Percentiles rank a stretch among this genome's conserved stretches.
phyloP scores from a whole-genome alignment of 2,113 vertebrate genomes.

The Eulemur rufifrons region DNA sequence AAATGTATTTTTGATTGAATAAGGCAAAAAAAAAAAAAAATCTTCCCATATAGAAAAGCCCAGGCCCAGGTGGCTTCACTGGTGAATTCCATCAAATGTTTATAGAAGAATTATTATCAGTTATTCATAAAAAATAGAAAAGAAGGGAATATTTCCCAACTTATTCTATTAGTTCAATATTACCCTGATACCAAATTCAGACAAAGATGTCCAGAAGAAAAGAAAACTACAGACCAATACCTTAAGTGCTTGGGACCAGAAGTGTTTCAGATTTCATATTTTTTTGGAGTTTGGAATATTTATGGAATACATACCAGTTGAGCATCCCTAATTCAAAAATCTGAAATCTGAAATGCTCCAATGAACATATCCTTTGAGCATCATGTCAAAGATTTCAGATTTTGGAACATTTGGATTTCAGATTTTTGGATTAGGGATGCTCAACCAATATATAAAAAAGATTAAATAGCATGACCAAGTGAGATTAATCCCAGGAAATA shows the following conservation, averaged over 20 bases:
- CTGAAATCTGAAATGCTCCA: background rate
- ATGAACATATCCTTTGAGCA: background rate
- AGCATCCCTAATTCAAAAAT: background rate
- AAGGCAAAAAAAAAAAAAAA: background rate
- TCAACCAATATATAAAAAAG: background rate
- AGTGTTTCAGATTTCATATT: background rate
- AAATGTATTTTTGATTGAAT: background rate
- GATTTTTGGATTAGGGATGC: background rate
- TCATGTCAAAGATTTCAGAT: background rate
- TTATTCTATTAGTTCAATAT: background rate
- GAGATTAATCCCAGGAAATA: background rate
- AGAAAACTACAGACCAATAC: background rate
- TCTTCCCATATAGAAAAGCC: background rate
- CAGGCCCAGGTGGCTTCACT: background rate
- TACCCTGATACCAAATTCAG: background rate
- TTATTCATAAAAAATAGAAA: background rate
- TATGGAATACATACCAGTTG: background rate
- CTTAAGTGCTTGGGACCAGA: background rate
- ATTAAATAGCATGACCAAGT: background rate
- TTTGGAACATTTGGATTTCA: background rate
- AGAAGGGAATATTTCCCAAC: background rate
- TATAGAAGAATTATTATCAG: background rate
- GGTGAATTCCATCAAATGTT: background rate
- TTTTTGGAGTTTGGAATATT: background rate
- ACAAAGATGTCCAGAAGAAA: background rate